Percentiles rank a stretch among this genome's conserved stretches.
phyloP scores from a whole-genome alignment of 2,888 invertebrate genomes.

The Xiphydria camelus region DNA sequence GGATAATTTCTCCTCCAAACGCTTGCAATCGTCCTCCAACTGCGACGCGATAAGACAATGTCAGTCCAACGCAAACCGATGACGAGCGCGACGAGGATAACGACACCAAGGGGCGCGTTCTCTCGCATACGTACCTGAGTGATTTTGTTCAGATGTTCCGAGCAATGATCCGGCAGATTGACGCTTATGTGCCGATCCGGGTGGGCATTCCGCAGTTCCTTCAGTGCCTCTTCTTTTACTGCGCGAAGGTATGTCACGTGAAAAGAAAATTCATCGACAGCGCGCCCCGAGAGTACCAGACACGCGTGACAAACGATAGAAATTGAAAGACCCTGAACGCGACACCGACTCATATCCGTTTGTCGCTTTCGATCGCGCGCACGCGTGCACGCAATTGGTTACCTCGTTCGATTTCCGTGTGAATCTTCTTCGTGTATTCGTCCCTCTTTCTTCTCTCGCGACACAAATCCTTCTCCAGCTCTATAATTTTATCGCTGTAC shows the following conservation, averaged over 20 bases:
- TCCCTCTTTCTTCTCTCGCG: conserved; percentile 42
- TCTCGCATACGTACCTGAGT: conserved; percentile 36
- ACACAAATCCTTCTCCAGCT: conserved; percentile 46
- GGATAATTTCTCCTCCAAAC: conserved; percentile 46
- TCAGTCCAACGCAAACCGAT: conserved; percentile 1
- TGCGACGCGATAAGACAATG: conserved; percentile 16
- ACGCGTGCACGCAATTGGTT: too few species aligned
- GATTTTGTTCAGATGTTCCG: conserved; percentile 49
- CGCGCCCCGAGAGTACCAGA: too few species aligned
- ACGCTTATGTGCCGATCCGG: conserved; percentile 47
- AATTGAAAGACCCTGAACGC: too few species aligned
- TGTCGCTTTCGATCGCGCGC: too few species aligned
- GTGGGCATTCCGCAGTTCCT: conserved; percentile 44
- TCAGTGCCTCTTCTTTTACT: conserved; percentile 51
- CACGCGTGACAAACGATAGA: too few species aligned
- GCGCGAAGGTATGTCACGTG: conserved; percentile 7
- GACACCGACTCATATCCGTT: too few species aligned
- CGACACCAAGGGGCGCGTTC: too few species aligned
- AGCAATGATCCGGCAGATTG: conserved; percentile 45
- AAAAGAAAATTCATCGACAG: too few species aligned
- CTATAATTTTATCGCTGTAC: conserved; percentile 39
- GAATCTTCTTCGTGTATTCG: conserved; percentile 44
- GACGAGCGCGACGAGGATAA: background rate
- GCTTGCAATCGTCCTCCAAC: conserved; percentile 47
- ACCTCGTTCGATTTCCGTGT: conserved; percentile 49